Percentiles rank a stretch among this genome's conserved stretches.
Evolutionary conservation across 2,888 invertebrate species (phyloP).

Genomic region (Acleris holmiana): DNA sequence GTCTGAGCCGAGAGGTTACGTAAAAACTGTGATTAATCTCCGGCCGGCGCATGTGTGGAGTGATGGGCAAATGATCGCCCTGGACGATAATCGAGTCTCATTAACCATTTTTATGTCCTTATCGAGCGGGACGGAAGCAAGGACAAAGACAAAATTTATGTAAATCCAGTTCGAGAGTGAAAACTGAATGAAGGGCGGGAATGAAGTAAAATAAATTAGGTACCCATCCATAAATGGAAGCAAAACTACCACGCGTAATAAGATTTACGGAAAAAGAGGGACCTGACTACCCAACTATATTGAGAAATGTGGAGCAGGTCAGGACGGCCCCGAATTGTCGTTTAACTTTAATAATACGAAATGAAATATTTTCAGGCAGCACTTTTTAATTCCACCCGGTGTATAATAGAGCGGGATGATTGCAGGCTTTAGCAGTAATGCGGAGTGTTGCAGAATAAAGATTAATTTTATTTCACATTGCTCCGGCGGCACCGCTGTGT

Average conservation of each 20-base stretch:
- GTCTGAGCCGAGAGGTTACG: slow-evolving; percentile 31
- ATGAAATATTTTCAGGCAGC: slow-evolving; percentile 10
- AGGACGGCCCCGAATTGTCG: slow-evolving; percentile 1
- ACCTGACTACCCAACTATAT: slow-evolving; percentile 10
- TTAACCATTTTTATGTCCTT: slow-evolving; percentile 26
- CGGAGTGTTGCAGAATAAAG: slow-evolving; percentile 27
- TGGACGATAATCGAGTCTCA: slow-evolving; percentile 34
- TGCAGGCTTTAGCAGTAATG: slow-evolving; percentile 26
- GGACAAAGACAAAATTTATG: neutral
- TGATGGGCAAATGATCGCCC: slow-evolving; percentile 35
- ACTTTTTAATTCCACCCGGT: slow-evolving; percentile 21
- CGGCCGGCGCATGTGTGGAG: slow-evolving; percentile 34
- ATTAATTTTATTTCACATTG: slow-evolving; percentile 33
- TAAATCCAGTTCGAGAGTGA: neutral
- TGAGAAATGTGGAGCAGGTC: slow-evolving; percentile 7
- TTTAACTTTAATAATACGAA: slow-evolving; percentile 10
- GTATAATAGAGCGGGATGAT: slow-evolving; percentile 14
- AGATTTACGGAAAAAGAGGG: slow-evolving; percentile 20
- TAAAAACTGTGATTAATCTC: slow-evolving; percentile 37
- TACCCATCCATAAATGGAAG: slow-evolving; percentile 3
- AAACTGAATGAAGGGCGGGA: neutral
- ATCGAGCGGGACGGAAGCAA: neutral
- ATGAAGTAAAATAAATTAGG: neutral
- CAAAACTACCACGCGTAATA: neutral
- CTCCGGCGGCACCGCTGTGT: slow-evolving; percentile 20